Base-by-base conservation (phyloP, 2,113 vertebrate genomes). In the Bubalus kerabau region DNA sequence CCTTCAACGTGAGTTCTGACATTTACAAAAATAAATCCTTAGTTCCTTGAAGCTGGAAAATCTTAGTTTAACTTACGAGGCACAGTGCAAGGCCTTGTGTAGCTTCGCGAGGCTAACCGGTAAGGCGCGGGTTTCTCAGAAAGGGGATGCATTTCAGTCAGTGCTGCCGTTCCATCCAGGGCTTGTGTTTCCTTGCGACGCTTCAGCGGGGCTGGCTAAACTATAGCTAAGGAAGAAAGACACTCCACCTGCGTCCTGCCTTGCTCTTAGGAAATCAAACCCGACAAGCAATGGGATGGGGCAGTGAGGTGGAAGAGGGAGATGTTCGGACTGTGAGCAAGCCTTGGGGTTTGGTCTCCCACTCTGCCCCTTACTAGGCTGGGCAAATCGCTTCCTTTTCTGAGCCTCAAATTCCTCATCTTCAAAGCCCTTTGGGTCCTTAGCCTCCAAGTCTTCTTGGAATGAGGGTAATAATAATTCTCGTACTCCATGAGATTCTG, bases 11-110 rank as follows among this genome's bases (percentile, higher is more conserved):
- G 60, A 91, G 52, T 54, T 87, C 36, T 71, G 87, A 96, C 46
- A 90, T 91, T 32, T 82, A 93, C 52, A 78, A 81, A 83, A 96
- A 96, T 59, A 83, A 92, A 87, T 62, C 32, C 57, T 80, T 84
- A 87, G 46, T 57, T 93, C 36, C 84, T 56, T 43, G 57, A 92
- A 80, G 80, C 36, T 83, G 80, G 95, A 88, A 95, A 95, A 82
- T 88, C 15, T 76, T 94, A 56, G 48, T 87, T 26, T 95, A 62
- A 83, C 50, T 78, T 94, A 81, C 4, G 12, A 82, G 54, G 60
- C 81, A 60, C 16, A 32, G 11, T 14, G 28, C 16, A 60, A 67
- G 57, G 46, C 64, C 74, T 84, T 2, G 30, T 21, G 5, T 19
- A 9, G 19, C 56, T 90, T 85, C 4, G n/a, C 5, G 5, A 40